Evolutionary conservation across 2,797 vertebrate species (phyloP).

Genomic region (Champsocephalus gunnari): DNA sequence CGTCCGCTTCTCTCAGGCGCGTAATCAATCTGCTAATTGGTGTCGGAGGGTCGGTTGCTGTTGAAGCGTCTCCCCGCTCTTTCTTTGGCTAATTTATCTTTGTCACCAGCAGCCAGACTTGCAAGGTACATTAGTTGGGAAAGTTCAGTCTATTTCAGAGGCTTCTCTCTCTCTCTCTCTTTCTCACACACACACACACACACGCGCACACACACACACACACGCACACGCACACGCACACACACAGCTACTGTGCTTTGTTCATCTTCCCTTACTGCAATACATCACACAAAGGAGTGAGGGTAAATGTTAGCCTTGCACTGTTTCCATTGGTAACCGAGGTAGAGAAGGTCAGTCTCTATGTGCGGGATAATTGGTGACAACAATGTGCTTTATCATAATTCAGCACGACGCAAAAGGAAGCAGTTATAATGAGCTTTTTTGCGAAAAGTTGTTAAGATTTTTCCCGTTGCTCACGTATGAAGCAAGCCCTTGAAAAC

Average conservation of each 20-base stretch:
- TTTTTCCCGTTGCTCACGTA: too few species aligned
- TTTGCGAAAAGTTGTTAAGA: constrained; percentile 18
- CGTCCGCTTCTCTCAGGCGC: constrained; percentile 83
- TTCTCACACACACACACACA: too few species aligned
- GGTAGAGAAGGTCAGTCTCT: constrained; percentile 71
- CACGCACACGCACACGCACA: constrained; percentile 43
- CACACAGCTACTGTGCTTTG: constrained; percentile 70
- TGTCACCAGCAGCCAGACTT: constrained; percentile 72
- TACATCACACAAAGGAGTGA: constrained; percentile 81
- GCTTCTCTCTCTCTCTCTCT: neutral
- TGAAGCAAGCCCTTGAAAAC: constrained; percentile 51
- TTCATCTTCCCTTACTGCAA: constrained; percentile 69
- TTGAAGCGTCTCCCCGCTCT: constrained; percentile 81
- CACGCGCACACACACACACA: neutral
- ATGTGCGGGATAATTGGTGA: constrained; percentile 65
- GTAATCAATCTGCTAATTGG: constrained; percentile 88
- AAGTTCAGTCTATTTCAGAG: constrained; percentile 70
- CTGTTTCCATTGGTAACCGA: constrained; percentile 84
- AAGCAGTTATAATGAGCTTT: constrained; percentile 49
- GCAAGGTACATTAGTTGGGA: constrained; percentile 76
- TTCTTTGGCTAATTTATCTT: constrained; percentile 85
- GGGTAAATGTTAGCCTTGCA: constrained; percentile 80
- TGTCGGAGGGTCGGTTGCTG: constrained; percentile 82
- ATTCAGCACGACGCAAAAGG: constrained; percentile 57
- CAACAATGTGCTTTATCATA: constrained; percentile 72